A percentile compares a stretch with the other conserved stretches of the same genome.
These are phyloP conservation scores for Danio albolineatus DNA, from an alignment of 2,797 vertebrate genomes.

Conservation along the genomic window DNA sequence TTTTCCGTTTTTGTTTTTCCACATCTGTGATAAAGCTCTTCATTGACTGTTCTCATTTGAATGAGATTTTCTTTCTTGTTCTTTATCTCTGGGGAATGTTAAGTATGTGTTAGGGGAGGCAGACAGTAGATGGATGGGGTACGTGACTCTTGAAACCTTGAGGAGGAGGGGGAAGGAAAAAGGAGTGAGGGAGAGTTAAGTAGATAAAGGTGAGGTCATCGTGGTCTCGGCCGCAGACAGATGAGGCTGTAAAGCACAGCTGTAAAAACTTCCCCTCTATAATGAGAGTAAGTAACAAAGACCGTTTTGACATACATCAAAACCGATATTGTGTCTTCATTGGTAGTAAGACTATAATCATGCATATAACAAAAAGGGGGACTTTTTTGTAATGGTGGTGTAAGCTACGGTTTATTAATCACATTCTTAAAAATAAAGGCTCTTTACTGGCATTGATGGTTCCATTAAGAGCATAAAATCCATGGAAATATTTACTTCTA, in stretches of 20 bases:
- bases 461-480: too few species aligned
- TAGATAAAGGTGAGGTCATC: constrained; percentile 35
- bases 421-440: too few species aligned
- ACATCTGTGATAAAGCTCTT: too few species aligned
- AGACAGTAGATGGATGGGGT: neutral
- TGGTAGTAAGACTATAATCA: too few species aligned
- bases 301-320: neutral
- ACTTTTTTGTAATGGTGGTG: too few species aligned
- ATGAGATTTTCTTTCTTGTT: neutral
- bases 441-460: too few species aligned
- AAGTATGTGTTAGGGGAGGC: constrained; percentile 15
- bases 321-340: neutral
- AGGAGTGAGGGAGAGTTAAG: constrained; percentile 5
- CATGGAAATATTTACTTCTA: too few species aligned
- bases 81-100: constrained; percentile 6
- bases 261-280: constrained; percentile 23
- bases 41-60: neutral
- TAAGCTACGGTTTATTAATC: too few species aligned
- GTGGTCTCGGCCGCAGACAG: neutral
- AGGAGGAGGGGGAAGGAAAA: neutral
- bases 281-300: neutral
- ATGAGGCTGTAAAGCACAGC: constrained; percentile 18
- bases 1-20: too few species aligned
- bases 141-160: constrained; percentile 5
- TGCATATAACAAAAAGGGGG: too few species aligned